Evolutionary conservation across 1,140 invertebrate genomes (phyloP).

Genomic region (Mercenaria mercenaria): DNA sequence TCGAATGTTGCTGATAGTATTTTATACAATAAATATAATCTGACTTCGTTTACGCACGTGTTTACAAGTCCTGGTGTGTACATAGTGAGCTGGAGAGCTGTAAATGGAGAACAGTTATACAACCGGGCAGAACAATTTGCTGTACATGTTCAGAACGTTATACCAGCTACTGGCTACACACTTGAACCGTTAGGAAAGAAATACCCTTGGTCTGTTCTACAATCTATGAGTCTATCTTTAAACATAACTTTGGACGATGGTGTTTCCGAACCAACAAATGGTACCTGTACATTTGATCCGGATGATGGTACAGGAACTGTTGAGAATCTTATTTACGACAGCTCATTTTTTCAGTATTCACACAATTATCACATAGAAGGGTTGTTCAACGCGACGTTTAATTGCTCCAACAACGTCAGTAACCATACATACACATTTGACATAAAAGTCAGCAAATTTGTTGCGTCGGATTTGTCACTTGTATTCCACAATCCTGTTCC

Average conservation of each 20-base stretch:
- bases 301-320: slow-evolving; percentile 22
- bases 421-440: slow-evolving; percentile 10
- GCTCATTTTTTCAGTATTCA: background rate
- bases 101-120: slow-evolving; percentile 23
- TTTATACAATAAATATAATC: background rate
- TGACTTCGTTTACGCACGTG: slow-evolving; percentile 18
- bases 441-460: slow-evolving; percentile 28
- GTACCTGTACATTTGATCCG: slow-evolving; percentile 39
- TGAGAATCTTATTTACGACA: background rate
- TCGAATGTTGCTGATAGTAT: background rate
- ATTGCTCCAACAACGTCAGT: slow-evolving; percentile 60
- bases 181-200: slow-evolving; percentile 26
- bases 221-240: background rate
- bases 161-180: slow-evolving; percentile 22
- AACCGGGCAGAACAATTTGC: background rate
- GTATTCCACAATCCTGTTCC: slow-evolving; percentile 23
- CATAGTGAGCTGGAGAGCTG: slow-evolving; percentile 29
- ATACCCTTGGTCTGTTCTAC: slow-evolving; percentile 45
- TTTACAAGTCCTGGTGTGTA: slow-evolving; percentile 38
- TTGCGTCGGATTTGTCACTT: background rate
- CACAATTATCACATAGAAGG: slow-evolving; percentile 28
- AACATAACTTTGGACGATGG: slow-evolving; percentile 36
- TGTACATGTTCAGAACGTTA: slow-evolving; percentile 38
- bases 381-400: slow-evolving; percentile 31
- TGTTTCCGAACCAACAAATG: slow-evolving; percentile 29